These are phyloP conservation scores for Helobdella robusta DNA, from an alignment of 2,888 invertebrate genomes.

Conservation along the genomic window DNA sequence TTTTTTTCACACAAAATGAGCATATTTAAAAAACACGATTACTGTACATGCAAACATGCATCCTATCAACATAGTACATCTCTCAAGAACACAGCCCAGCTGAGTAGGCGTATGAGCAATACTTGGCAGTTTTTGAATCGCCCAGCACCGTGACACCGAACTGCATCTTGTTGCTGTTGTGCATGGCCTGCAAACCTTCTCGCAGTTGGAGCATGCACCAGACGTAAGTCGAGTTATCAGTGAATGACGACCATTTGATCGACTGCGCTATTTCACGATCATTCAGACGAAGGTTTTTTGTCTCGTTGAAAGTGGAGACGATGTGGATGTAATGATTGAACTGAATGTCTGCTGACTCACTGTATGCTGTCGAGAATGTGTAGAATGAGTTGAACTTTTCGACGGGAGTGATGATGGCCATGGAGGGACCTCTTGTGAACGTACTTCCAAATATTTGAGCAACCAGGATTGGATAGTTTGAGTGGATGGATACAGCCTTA, in stretches of 20 bases:
- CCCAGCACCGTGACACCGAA: constrained; percentile 17
- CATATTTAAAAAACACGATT: too few species aligned
- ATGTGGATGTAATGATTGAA: constrained; percentile 11
- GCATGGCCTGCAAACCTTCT: constrained; percentile 11
- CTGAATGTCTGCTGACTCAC: not conserved
- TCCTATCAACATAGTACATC: too few species aligned
- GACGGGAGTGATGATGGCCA: constrained; percentile 13
- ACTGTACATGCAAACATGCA: too few species aligned
- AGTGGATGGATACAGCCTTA: not conserved
- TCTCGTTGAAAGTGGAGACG: constrained; percentile 7
- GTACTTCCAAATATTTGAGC: constrained; percentile 14
- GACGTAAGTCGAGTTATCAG: not conserved
- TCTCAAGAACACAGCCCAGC: constrained; percentile 18
- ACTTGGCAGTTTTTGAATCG: not conserved
- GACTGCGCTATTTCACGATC: not conserved
- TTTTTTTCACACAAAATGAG: too few species aligned
- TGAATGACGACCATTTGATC: constrained; percentile 2
- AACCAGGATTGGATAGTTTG: constrained; percentile 1
- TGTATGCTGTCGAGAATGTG: constrained; percentile 12
- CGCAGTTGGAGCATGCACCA: not conserved
- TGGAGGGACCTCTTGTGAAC: not conserved
- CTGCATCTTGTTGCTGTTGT: not conserved
- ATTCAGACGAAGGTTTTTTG: not conserved
- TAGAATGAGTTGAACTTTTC: constrained; percentile 23
- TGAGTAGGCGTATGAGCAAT: constrained; percentile 16